Percentiles rank a stretch among this genome's conserved stretches.
These are phyloP conservation scores for Toxonevra muliebris DNA, from an alignment of 2,888 invertebrate genomes.

Conservation along the genomic window DNA sequence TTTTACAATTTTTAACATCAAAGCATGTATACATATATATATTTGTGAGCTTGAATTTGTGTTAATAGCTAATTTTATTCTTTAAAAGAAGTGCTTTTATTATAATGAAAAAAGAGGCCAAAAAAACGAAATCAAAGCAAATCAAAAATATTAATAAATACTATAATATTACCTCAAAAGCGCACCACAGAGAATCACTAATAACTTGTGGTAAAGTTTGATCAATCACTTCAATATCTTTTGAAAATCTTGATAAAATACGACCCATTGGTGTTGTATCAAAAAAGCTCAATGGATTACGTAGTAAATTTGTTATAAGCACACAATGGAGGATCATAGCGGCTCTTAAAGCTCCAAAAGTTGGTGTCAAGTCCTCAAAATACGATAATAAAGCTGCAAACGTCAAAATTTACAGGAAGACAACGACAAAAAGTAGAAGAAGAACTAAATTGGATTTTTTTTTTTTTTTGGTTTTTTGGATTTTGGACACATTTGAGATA, in stretches of 20 bases:
- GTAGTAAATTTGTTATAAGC: slow-evolving; percentile 67
- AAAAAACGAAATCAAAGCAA: too few relatives aligned
- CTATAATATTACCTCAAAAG: slow-evolving; percentile 67
- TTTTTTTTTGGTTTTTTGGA: neutral
- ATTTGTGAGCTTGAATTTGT: too few relatives aligned
- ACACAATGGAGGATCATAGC: slow-evolving; percentile 60
- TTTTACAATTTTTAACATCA: too few relatives aligned
- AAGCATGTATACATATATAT: too few relatives aligned
- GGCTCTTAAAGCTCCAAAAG: slow-evolving; percentile 68
- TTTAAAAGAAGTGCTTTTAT: too few relatives aligned
- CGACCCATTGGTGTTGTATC: slow-evolving; percentile 73
- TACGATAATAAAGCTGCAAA: slow-evolving; percentile 74
- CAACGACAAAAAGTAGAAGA: too few relatives aligned
- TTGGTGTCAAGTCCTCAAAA: slow-evolving; percentile 74
- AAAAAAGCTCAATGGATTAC: slow-evolving; percentile 69
- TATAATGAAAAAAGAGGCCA: too few relatives aligned
- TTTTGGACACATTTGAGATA: neutral
- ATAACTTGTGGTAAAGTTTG: slow-evolving; percentile 64
- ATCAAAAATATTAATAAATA: neutral
- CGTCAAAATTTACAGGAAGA: slow-evolving; percentile 31
- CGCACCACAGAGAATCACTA: slow-evolving; percentile 69
- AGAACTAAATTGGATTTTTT: neutral
- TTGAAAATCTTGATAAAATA: slow-evolving; percentile 69
- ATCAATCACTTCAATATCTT: slow-evolving; percentile 66
- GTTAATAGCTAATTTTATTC: too few relatives aligned